A percentile compares a stretch with the other conserved stretches of the same genome.
These are phyloP conservation scores for Drosophila nikananu DNA, from an alignment of 1,140 invertebrate species.

Conservation along the genomic window DNA sequence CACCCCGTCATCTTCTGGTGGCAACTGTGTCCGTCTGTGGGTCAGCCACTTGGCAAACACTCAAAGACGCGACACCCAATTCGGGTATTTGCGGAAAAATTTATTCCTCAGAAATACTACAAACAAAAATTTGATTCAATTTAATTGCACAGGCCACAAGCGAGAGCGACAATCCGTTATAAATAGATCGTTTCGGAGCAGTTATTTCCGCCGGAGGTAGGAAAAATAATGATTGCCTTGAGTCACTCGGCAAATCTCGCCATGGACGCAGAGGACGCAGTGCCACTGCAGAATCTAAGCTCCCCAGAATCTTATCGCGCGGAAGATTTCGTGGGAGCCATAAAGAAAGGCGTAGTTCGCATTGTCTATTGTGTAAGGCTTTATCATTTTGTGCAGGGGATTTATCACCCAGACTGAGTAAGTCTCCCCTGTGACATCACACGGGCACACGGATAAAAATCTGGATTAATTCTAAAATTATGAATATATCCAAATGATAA, in stretches of 20 bases:
- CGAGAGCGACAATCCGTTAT: slow-evolving; percentile 1
- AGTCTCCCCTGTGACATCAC: slow-evolving; percentile 23
- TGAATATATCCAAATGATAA: not conserved
- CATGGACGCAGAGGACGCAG: slow-evolving; percentile 18
- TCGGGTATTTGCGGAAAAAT: slow-evolving; percentile 42
- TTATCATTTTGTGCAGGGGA: slow-evolving; percentile 37
- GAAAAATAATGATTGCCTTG: slow-evolving; percentile 29
- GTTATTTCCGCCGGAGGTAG: slow-evolving; percentile 47
- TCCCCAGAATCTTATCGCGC: slow-evolving; percentile 30
- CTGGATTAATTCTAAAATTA: not conserved
- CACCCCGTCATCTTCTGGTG: slow-evolving; percentile 20
- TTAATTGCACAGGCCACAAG: slow-evolving; percentile 25
- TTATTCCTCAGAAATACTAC: not conserved
- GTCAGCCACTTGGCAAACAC: slow-evolving; percentile 58
- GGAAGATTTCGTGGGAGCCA: slow-evolving; percentile 31
- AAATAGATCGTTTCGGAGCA: slow-evolving; percentile 34
- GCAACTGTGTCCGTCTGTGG: slow-evolving; percentile 31
- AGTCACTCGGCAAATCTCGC: slow-evolving; percentile 45
- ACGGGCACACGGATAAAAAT: not conserved
- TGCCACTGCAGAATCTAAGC: slow-evolving; percentile 35
- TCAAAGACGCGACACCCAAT: slow-evolving; percentile 55
- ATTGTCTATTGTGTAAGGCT: slow-evolving; percentile 11
- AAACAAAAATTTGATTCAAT: slow-evolving; percentile 29
- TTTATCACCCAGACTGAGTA: slow-evolving; percentile 33
- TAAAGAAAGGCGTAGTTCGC: slow-evolving; percentile 20